These are phyloP conservation scores for Rhogogaster chlorosoma DNA, from an alignment of 2,888 invertebrate species.

Conservation along the genomic window DNA sequence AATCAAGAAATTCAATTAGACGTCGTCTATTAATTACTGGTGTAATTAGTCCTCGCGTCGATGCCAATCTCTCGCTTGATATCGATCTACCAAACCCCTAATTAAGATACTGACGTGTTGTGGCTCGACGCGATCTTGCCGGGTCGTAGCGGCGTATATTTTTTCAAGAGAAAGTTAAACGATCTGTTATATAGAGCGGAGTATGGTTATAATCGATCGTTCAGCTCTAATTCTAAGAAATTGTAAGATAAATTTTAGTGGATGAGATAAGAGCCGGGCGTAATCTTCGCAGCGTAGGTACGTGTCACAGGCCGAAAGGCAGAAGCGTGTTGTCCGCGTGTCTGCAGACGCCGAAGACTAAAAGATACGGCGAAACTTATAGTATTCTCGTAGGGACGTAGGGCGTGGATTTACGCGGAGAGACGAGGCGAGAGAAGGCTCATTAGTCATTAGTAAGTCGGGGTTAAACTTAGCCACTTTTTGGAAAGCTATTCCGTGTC, in stretches of 20 bases:
- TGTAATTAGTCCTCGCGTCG: constrained; percentile 20
- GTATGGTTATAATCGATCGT: background rate
- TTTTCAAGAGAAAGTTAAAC: constrained; percentile 34
- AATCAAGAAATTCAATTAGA: constrained; percentile 31
- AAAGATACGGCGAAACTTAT: background rate
- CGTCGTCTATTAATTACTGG: constrained; percentile 17
- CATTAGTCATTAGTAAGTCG: constrained; percentile 52
- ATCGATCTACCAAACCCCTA: constrained; percentile 1
- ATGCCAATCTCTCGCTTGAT: constrained; percentile 20
- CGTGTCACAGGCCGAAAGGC: background rate
- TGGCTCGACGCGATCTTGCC: background rate
- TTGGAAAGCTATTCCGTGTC: constrained; percentile 53
- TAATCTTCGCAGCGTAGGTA: background rate
- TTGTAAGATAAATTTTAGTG: constrained; percentile 57
- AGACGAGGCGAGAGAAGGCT: constrained; percentile 49
- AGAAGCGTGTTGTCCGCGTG: background rate
- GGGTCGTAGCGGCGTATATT: background rate
- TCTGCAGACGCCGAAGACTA: background rate
- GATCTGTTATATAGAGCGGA: constrained; percentile 48
- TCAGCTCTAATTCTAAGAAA: background rate
- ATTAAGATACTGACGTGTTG: background rate
- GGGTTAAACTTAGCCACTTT: constrained; percentile 53
- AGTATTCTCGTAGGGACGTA: constrained; percentile 1
- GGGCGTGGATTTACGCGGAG: constrained; percentile 49
- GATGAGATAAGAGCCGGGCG: constrained; percentile 6